Base-by-base conservation (phyloP, 2,888 invertebrate species). In the Epirrhoe alternata region DNA sequence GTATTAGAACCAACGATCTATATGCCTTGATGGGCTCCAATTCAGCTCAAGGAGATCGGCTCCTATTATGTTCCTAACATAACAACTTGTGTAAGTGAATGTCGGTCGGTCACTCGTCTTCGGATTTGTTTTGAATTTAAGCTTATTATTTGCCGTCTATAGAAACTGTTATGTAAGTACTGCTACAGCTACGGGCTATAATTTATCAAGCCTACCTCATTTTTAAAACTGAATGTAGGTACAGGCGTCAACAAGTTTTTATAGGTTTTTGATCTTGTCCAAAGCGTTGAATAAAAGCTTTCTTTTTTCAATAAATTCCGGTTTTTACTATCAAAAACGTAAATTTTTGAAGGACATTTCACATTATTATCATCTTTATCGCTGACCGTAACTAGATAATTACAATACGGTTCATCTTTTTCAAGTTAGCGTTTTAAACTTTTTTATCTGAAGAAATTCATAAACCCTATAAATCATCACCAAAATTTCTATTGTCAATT, bases 11-110 rank as follows among this genome's bases (percentile, higher is more conserved):
- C 50, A 61, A 50, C 66, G 61, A 56, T 52, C 38, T 50, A 55
- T 51, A 50, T 61, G 53, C 49, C 42, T 53, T 54, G 59, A 59
- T 66, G 53, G 68, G 52, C 47, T 67, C 54, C 59, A 62, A 69
- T 64, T 67, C 12, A 64, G 57, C 49, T 66, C 72, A 72, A 69
- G 67, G 69, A 58, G 61, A 68, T 68, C 68, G 49, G 57, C 55
- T 59, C 50, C 56, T 54, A 60, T 65, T 62, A 61, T 42, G 38
- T 17, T 61, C 65, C 70, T 57, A 63, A 65, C 65, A 66, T 50
- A 62, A 65, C 30, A 60, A 54, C 54, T 60, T 60, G 30, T 66
- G 33, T 50, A 49, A 16, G 57, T 54, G 14, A 50, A 42, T 59
- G 59, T 55, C 49, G 17, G 35, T 35, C 50, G 17, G 35, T 47